phyloP scores from a whole-genome alignment of 2,113 vertebrate species.

The Marcusenius ussheri region DNA sequence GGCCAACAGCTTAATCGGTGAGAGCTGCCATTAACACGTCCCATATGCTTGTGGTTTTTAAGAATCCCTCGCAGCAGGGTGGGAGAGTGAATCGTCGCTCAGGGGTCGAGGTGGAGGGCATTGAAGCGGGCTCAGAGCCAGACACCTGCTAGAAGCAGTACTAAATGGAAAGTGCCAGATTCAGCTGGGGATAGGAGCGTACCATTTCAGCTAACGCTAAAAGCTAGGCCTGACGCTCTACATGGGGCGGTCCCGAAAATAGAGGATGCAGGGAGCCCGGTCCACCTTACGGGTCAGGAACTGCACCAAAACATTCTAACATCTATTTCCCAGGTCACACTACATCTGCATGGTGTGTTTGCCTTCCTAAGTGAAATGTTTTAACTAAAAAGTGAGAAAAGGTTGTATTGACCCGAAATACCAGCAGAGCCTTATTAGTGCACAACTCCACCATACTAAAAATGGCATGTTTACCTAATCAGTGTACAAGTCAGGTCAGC shows the following conservation, averaged over 20 bases:
- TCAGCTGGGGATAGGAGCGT: not conserved
- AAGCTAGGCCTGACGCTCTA: not conserved
- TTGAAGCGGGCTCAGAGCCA: not conserved
- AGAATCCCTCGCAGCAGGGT: not conserved
- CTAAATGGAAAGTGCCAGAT: not conserved
- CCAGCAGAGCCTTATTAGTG: not conserved
- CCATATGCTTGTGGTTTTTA: not conserved
- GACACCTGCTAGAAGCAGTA: not conserved
- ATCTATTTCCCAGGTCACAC: not conserved
- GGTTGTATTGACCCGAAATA: not conserved
- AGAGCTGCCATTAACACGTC: not conserved
- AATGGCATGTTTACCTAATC: not conserved
- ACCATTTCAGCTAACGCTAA: not conserved
- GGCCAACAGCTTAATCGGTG: not conserved
- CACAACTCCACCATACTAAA: not conserved
- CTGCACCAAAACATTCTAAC: not conserved
- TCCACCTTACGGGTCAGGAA: not conserved
- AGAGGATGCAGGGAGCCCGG: not conserved
- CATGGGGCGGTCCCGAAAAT: not conserved
- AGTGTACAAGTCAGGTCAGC: not conserved
- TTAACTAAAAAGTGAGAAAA: not conserved
- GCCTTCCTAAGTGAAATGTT: not conserved
- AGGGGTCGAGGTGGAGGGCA: not conserved
- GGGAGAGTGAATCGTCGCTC: not conserved
- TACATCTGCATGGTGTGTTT: not conserved